A percentile compares a stretch with the other conserved stretches of the same genome.
phyloP scores from a whole-genome alignment of 2,113 vertebrate genomes.

The Morone chrysops region DNA sequence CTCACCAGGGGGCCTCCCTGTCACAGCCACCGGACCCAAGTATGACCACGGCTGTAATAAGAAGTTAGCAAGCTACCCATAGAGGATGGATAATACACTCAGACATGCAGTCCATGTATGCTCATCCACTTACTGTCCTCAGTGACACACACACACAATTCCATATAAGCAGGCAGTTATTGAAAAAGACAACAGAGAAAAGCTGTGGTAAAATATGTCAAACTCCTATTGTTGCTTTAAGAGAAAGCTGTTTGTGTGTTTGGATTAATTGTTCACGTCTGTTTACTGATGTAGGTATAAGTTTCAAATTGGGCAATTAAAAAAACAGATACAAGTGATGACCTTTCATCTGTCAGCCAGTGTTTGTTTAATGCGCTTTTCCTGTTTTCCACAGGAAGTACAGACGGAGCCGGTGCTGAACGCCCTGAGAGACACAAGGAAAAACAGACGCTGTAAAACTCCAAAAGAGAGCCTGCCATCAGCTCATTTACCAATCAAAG shows the following conservation, averaged over 20 bases:
- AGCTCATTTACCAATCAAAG: constrained; percentile 82
- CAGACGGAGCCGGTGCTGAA: constrained; percentile 81
- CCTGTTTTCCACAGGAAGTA: constrained; percentile 72
- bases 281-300: constrained; percentile 1
- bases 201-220: constrained; percentile 44
- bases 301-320: constrained; percentile 29
- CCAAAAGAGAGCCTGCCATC: constrained; percentile 73
- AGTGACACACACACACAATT: background rate
- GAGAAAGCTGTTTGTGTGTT: background rate
- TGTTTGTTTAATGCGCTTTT: background rate
- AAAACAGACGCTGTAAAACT: constrained; percentile 62
- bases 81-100: constrained; percentile 17
- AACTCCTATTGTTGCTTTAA: constrained; percentile 19
- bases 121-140: constrained; percentile 2
- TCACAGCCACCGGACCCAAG: constrained; percentile 5
- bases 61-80: constrained; percentile 3
- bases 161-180: constrained; percentile 19
- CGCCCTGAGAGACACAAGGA: constrained; percentile 76
- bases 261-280: background rate
- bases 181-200: constrained; percentile 51
- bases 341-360: background rate
- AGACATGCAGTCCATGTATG: background rate
- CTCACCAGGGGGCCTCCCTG: constrained; percentile 43
- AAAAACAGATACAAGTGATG: background rate
- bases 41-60: background rate